Percentiles rank a stretch among this genome's conserved stretches.
Evolutionary conservation across 2,888 invertebrate species (phyloP).

Genomic region (Nysson spinosus): DNA sequence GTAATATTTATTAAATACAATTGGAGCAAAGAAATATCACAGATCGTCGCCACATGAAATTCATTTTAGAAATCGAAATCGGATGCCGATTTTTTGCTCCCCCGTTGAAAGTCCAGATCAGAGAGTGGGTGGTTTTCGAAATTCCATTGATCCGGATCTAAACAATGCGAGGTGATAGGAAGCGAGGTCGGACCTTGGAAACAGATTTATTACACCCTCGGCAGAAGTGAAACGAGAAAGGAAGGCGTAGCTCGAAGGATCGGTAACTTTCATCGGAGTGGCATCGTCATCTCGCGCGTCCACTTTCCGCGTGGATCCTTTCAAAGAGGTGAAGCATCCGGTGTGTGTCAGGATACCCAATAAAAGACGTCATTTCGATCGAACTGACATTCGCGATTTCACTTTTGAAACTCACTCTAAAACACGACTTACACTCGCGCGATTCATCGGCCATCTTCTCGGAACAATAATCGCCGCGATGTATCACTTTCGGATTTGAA

Average conservation of each 20-base stretch:
- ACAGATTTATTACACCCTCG: slow-evolving; percentile 42
- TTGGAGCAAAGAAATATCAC: too few species aligned
- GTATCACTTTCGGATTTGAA: slow-evolving; percentile 12
- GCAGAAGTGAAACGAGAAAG: slow-evolving; percentile 50
- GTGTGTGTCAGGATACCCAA: too few species aligned
- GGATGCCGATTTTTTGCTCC: too few species aligned
- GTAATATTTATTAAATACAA: too few species aligned
- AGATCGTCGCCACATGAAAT: too few species aligned
- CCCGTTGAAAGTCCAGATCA: too few species aligned
- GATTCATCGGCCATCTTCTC: too few species aligned
- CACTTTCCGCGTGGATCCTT: slow-evolving; percentile 50
- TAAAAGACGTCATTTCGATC: background rate
- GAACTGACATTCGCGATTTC: slow-evolving; percentile 1
- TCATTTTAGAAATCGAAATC: background rate
- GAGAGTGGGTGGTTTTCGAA: background rate
- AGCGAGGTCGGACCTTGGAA: slow-evolving; percentile 34
- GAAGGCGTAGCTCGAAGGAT: slow-evolving; percentile 46
- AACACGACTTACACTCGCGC: too few species aligned
- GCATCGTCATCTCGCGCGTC: slow-evolving; percentile 33
- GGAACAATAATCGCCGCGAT: too few species aligned
- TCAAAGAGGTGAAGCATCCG: too few species aligned
- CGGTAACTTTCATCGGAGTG: slow-evolving; percentile 52
- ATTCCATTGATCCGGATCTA: background rate
- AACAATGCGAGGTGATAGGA: background rate
- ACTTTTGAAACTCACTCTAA: background rate